Conservation (phyloP, 2,797 vertebrate genomes). For the Pangasius mekongensis region DNA sequence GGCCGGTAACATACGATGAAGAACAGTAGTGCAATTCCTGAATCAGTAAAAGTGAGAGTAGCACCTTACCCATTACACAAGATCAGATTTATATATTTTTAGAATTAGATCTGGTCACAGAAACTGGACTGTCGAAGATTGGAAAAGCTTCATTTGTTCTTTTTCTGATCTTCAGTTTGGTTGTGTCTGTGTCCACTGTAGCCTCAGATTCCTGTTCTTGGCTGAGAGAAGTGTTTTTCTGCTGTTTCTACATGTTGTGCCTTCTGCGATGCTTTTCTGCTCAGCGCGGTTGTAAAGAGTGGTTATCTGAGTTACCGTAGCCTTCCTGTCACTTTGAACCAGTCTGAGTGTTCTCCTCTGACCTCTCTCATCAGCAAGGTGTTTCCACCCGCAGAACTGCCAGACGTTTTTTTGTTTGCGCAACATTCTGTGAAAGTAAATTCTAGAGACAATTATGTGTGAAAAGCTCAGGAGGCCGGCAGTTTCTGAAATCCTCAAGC, state of each 20-base stretch:
- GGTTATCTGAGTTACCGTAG: neutral
- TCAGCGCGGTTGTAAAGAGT: neutral
- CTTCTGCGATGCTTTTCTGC: neutral
- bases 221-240: neutral
- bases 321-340: neutral
- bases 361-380: neutral
- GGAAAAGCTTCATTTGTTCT: neutral
- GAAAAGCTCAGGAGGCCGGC: neutral
- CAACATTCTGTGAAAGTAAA: neutral
- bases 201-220: neutral
- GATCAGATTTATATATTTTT: neutral
- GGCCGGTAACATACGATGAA: neutral
- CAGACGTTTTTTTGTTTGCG: neutral
- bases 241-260: neutral
- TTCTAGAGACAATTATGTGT: neutral
- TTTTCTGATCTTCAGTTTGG: neutral
- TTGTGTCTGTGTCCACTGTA: neutral
- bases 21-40: neutral
- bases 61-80: neutral
- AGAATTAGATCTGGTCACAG: neutral
- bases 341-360: neutral
- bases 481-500: neutral
- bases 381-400: neutral
- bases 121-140: neutral
- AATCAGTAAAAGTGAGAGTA: neutral